Evolutionary conservation across 2,888 invertebrate species (phyloP).

Genomic region (Melinaea marsaeus): DNA sequence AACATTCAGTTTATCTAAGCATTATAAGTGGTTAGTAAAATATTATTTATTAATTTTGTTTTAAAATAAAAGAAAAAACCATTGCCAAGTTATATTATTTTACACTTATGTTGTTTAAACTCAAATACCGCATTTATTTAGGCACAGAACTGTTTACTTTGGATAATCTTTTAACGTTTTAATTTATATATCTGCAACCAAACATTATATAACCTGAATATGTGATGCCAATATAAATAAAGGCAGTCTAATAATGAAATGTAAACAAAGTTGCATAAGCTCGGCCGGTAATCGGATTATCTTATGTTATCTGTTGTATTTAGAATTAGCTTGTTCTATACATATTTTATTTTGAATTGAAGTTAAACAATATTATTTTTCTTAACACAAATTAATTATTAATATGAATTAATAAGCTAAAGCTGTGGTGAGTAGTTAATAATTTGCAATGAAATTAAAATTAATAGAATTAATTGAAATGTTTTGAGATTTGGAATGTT

Average conservation of each 20-base stretch:
- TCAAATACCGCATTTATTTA: too few relatives aligned
- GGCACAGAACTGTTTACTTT: too few relatives aligned
- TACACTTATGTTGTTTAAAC: too few relatives aligned
- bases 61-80: too few relatives aligned
- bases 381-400: background rate
- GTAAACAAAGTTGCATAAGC: conserved; percentile 8
- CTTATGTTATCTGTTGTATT: conserved; percentile 5
- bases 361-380: background rate
- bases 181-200: background rate
- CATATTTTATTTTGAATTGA: conserved; percentile 2
- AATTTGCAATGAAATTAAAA: background rate
- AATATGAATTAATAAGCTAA: background rate
- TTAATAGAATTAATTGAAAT: too few relatives aligned
- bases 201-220: background rate
- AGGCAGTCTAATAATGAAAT: conserved; percentile 4
- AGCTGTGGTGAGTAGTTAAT: background rate
- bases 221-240: conserved; percentile 1
- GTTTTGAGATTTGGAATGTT: too few relatives aligned
- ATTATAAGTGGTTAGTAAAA: too few relatives aligned
- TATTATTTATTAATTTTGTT: too few relatives aligned
- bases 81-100: too few relatives aligned
- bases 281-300: conserved; percentile 6
- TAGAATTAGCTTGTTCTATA: conserved; percentile 2
- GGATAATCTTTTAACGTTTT: background rate
- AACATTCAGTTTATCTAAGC: too few relatives aligned